Base-by-base conservation (phyloP, 2,797 vertebrate genomes). In the Tarsius wallacei region DNA sequence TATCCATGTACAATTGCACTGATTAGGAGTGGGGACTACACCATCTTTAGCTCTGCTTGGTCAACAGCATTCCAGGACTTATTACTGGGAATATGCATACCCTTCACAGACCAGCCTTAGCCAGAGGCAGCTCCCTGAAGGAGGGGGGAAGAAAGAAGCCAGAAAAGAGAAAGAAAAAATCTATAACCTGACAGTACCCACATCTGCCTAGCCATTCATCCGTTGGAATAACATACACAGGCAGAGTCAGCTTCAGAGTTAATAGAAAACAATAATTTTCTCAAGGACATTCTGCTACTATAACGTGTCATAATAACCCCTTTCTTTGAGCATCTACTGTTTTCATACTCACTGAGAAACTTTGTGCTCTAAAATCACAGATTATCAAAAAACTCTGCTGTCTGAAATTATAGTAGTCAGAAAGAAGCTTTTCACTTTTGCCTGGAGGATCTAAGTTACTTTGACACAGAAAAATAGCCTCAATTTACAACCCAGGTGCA, bases 321-420 rank as follows among this genome's bases (percentile, higher is more conserved):
- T 42, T 76, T 49, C 24, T 78, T 68, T 31, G 71, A 77, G 19
- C 22, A 21, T 57, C 26, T 90, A 13, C 36, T 73, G 16, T 93
- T 91, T 55, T 73, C 64, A 87, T 66, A 57, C 42, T 80, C 7
- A 3, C 28, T n/a, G n/a, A 82, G 36, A 83, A 82, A 76, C 63
- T 68, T 9, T 47, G 28, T 84, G 49, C 42, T 88, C 22, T 90
- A 85, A 95, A 87, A 85, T 51, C 80, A 90, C 0, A 91, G 74
- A 87, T 8, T 11, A 90, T 26, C 14, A 80, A 6, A 42, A 83
- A 87, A 36, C 10, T 47, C 12, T 61, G 17, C 33, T 64, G 5
- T 15, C 73, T 78, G 28, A 59, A 77, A 93, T 73, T 36, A 24
- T 11, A 70, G 7, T 3, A 49, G 12, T 68, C 21, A 70, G 33